Conservation (phyloP, 1,140 invertebrate species). For the Drosophila littoralis region DNA sequence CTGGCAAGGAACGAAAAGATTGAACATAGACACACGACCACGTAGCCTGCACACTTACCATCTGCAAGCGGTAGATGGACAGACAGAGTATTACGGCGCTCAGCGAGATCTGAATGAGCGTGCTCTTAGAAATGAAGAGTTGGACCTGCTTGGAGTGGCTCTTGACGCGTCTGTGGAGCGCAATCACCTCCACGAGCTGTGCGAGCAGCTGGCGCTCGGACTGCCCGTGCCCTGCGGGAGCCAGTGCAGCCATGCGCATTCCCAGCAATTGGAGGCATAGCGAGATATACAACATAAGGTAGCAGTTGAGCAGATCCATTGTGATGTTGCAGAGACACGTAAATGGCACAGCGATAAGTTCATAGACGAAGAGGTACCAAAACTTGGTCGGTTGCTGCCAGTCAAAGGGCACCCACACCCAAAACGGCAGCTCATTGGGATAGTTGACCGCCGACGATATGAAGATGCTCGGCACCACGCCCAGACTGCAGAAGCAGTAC, state of each 20-base stretch:
- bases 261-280: conserved; percentile 57
- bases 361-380: conserved; percentile 53
- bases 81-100: conserved; percentile 65
- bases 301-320: conserved; percentile 58
- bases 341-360: conserved; percentile 40
- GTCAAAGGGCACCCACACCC: conserved; percentile 63
- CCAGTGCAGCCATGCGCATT: conserved; percentile 35
- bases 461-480: conserved; percentile 39
- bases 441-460: conserved; percentile 29
- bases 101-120: conserved; percentile 59
- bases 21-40: too few relatives aligned
- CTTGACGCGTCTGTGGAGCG: conserved; percentile 36
- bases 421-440: conserved; percentile 54
- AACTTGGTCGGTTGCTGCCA: conserved; percentile 41
- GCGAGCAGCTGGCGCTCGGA: conserved; percentile 5
- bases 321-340: conserved; percentile 42
- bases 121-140: conserved; percentile 53
- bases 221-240: neutral
- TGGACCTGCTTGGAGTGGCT: conserved; percentile 32
- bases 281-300: conserved; percentile 64
- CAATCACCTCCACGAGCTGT: conserved; percentile 40
- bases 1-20: conserved; percentile 3
- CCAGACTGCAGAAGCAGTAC: conserved; percentile 41
- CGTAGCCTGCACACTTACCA: conserved; percentile 41
- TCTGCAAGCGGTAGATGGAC: conserved; percentile 57